Evolutionary conservation across 2,113 vertebrate species (phyloP).

Genomic region (Stomatorhinus ivindoensis): DNA sequence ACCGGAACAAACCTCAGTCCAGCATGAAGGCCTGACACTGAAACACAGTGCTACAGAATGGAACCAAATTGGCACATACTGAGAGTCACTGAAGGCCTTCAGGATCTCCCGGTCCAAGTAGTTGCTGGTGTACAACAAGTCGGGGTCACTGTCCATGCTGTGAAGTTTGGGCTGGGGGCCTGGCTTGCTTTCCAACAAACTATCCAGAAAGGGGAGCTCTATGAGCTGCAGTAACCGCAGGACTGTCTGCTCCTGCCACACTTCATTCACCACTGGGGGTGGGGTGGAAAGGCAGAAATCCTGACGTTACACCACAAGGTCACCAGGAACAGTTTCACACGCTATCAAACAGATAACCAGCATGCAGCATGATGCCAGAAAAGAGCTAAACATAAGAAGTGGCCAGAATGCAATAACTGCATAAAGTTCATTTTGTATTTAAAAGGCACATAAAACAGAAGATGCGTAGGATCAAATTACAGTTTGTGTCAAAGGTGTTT

Average conservation of each 20-base stretch:
- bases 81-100: conserved; percentile 90
- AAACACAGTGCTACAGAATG: not conserved
- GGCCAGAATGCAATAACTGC: not conserved
- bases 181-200: conserved; percentile 66
- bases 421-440: too few relatives aligned
- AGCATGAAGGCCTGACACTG: not conserved
- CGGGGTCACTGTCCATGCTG: conserved; percentile 58
- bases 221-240: conserved; percentile 83
- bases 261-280: conserved; percentile 79
- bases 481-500: not conserved
- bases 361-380: not conserved
- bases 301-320: not conserved
- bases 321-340: not conserved
- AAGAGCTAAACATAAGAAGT: not conserved
- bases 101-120: conserved; percentile 89
- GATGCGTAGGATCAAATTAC: not conserved
- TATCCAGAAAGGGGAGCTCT: conserved; percentile 86
- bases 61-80: conserved; percentile 62
- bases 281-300: not conserved
- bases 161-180: conserved; percentile 43
- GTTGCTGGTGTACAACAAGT: conserved; percentile 68
- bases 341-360: not conserved
- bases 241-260: conserved; percentile 90
- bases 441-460: not conserved
- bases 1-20: not conserved